Conservation (phyloP, 2,113 vertebrate species). For the Neofelis nebulosa region DNA sequence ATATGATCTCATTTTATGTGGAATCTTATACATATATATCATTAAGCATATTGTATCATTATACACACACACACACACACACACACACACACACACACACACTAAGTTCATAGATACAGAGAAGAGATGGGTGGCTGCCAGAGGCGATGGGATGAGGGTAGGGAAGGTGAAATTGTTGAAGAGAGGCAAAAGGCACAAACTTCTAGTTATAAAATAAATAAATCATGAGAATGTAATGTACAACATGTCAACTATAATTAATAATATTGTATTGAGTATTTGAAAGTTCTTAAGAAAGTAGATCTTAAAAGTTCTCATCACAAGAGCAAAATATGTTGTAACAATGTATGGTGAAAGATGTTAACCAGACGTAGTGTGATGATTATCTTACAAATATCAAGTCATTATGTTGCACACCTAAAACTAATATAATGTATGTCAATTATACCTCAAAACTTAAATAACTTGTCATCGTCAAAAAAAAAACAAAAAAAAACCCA, state of each 20-base stretch:
- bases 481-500: not conserved
- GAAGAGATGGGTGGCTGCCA: not conserved
- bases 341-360: not conserved
- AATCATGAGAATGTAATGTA: not conserved
- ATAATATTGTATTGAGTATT: not conserved
- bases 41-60: too few species aligned
- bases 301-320: not conserved
- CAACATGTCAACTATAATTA: not conserved
- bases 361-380: not conserved
- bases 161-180: not conserved
- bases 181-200: not conserved
- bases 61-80: too few species aligned
- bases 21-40: not conserved
- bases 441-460: not conserved
- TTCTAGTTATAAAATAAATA: not conserved
- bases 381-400: not conserved
- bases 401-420: not conserved
- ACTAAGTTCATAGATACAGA: not conserved
- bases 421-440: not conserved
- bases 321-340: not conserved
- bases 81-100: not conserved
- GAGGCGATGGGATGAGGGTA: not conserved
- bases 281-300: not conserved
- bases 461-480: not conserved
- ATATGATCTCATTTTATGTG: not conserved